Base-by-base conservation (phyloP, 2,888 invertebrate genomes). In the Gandaritis pyraliata region DNA sequence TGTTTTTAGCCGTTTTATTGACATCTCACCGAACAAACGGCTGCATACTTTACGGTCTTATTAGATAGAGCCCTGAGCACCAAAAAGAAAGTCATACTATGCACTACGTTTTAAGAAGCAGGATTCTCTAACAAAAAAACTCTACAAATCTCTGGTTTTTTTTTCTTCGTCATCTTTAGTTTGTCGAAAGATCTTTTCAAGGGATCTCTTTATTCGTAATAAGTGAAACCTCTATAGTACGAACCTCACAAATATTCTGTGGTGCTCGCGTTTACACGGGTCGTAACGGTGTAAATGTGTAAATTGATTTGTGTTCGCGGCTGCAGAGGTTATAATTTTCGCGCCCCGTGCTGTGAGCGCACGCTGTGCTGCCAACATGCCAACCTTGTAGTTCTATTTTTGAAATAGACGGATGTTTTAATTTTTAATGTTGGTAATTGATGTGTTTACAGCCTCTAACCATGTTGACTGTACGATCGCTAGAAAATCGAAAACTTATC, bases 271-370 rank as follows among this genome's bases (percentile, higher is more conserved):
- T 76, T 80, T 74, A 77, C 75, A 73, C 70, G 66, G 67, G 45
- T 70, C 70, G 79, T 83, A 85, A 84, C 79, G 77, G 79, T 77
- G 80, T 74, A 80, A 88, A 86, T 86, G 80, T 73, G 80, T 72
- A 80, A 87, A 87, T 87, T 89, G 88, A 89, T 90, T 88, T 86
- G 86, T 86, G 85, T 78, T 72, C 78, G 73, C 74, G 68, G 63
- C 68, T 69, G 63, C 58, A 69, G 70, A 85, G 86, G 88, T 86
- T 88, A 87, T 90, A 89, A 89, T 88, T 88, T 89, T 87, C 88
- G 87, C 88, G 86, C 86, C 88, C 86, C 88, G 83, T 73, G 85
- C 84, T 80, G 85, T 66, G 81, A 68, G 69, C 76, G 80, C 88
- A 84, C 75, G 86, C 87, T 82, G 88, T 55, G 85, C 76, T 76